Percentiles rank a stretch among this genome's conserved stretches.
Conservation (phyloP, 2,888 invertebrate genomes). For the Mycalesis mineus region DNA sequence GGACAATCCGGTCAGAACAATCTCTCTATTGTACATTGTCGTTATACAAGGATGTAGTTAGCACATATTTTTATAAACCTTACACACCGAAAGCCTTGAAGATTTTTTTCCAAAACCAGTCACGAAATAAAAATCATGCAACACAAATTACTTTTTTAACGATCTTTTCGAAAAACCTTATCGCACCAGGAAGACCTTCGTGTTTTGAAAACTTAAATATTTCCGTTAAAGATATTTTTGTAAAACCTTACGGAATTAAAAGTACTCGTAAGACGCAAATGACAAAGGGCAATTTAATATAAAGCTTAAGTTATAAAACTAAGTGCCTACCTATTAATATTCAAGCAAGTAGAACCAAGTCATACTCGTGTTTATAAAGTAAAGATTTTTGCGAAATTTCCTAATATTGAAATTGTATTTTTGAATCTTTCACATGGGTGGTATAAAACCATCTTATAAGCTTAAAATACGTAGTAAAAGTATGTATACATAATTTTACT, state of each 20-base stretch:
- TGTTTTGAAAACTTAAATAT: neutral
- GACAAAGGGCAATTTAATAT: neutral
- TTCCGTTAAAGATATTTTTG: neutral
- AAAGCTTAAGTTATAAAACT: neutral
- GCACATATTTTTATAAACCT: neutral
- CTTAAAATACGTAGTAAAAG: no score
- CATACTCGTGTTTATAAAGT: no score
- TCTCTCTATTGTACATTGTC: conserved; percentile 23
- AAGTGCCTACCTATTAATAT: neutral
- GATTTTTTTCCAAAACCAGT: conserved; percentile 14
- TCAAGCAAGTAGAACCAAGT: neutral
- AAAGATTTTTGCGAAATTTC: no score
- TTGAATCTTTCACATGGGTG: no score
- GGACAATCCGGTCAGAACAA: conserved; percentile 13
- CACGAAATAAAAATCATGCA: neutral
- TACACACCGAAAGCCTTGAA: conserved; percentile 9
- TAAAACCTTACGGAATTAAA: neutral
- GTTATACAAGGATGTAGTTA: conserved; percentile 14
- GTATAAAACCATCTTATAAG: no score
- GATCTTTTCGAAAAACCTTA: neutral
- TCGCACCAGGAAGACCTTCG: conserved; percentile 6
- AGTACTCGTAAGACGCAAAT: neutral
- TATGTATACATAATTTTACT: no score
- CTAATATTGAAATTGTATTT: no score
- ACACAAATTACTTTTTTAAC: neutral